These are phyloP conservation scores for Automeris io DNA, from an alignment of 2,888 invertebrate genomes.

Conservation along the genomic window DNA sequence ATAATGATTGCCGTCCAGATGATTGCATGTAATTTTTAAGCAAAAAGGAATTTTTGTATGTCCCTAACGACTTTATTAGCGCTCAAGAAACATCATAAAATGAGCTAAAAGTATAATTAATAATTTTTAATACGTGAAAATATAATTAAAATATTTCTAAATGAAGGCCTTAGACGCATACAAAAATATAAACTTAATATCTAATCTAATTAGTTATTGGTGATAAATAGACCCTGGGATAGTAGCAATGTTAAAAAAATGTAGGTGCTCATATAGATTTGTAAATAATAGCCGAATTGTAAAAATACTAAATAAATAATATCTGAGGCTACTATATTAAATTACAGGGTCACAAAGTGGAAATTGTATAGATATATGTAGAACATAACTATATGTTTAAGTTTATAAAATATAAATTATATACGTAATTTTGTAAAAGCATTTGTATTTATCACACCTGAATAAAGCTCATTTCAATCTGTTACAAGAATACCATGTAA, in stretches of 20 bases:
- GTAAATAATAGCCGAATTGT: conserved; percentile 51
- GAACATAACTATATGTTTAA: conserved; percentile 21
- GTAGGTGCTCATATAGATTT: conserved; percentile 35
- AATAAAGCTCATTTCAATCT: conserved; percentile 62
- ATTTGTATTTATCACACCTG: conserved; percentile 56
- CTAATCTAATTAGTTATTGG: conserved; percentile 39
- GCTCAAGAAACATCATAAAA: not conserved
- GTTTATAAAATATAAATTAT: conserved; percentile 20
- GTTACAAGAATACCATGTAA: conserved; percentile 8
- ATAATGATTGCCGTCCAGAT: conserved; percentile 59
- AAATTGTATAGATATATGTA: conserved; percentile 42
- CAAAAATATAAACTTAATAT: conserved; percentile 15
- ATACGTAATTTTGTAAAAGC: conserved; percentile 18
- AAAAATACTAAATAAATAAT: conserved; percentile 34
- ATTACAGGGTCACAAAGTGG: conserved; percentile 56
- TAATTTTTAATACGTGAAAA: not conserved
- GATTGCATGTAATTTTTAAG: conserved; percentile 20
- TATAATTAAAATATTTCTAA: not conserved
- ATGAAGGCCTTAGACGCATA: conserved; percentile 13
- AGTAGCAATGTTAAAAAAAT: conserved; percentile 17
- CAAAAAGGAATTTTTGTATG: not conserved
- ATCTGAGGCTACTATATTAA: conserved; percentile 50
- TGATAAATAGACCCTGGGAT: conserved; percentile 54
- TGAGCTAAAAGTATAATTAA: not conserved
- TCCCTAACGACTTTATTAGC: conserved; percentile 6